phyloP scores from a whole-genome alignment of 2,797 vertebrate species.

The Protonibea diacanthus region DNA sequence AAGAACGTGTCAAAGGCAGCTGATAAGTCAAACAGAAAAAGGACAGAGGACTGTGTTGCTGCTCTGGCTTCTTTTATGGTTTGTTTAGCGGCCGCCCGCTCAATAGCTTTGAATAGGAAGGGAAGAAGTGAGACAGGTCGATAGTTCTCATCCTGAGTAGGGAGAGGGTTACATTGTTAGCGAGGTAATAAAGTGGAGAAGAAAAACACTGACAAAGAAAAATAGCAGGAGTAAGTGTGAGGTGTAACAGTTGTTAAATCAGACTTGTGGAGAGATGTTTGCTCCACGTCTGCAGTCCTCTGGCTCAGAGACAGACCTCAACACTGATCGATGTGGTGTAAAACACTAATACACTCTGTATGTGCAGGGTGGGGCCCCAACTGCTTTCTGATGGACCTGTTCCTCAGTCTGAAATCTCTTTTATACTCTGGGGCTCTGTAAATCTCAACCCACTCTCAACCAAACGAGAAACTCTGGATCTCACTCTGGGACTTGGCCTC shows the following conservation, averaged over 20 bases:
- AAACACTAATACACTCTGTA: conserved; percentile 33
- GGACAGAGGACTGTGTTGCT: too few relatives aligned
- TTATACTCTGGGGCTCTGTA: conserved; percentile 25
- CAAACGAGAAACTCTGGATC: conserved; percentile 47
- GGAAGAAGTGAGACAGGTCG: too few relatives aligned
- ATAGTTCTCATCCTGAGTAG: too few relatives aligned
- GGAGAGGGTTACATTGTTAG: not conserved
- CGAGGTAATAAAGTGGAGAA: not conserved
- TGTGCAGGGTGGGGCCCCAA: conserved; percentile 50
- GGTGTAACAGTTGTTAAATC: conserved; percentile 54
- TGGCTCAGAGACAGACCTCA: conserved; percentile 50
- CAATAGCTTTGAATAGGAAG: too few relatives aligned
- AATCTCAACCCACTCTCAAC: conserved; percentile 44
- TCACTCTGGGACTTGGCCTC: conserved; percentile 36
- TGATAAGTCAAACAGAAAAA: too few relatives aligned
- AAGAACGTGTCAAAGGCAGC: too few relatives aligned
- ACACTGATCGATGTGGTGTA: conserved; percentile 70
- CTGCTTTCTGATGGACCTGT: conserved; percentile 47
- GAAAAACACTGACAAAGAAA: conserved; percentile 2
- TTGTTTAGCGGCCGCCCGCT: too few relatives aligned
- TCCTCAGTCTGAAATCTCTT: conserved; percentile 24
- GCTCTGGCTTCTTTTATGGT: too few relatives aligned
- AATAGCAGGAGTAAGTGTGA: conserved; percentile 1
- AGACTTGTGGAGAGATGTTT: conserved; percentile 43
- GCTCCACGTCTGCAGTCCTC: conserved; percentile 24